These are phyloP conservation scores for Epizoanthus fatuus DNA, from an alignment of 92 coral and sea anemone species.

Conservation along the genomic window DNA sequence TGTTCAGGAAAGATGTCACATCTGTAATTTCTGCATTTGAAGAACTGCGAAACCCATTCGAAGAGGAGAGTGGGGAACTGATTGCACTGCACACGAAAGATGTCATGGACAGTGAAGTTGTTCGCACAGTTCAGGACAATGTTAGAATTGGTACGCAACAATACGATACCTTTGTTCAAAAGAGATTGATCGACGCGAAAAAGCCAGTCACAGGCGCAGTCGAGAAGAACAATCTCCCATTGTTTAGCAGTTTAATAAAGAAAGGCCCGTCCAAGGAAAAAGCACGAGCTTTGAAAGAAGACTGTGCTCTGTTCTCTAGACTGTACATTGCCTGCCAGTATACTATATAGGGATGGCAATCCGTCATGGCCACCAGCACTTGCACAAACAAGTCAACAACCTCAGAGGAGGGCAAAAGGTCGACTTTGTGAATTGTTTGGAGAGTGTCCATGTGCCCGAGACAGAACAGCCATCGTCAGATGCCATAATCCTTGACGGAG, in stretches of 20 bases:
- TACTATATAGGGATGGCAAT: too few relatives aligned
- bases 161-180: constrained; percentile 16
- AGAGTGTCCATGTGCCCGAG: background rate
- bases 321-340: constrained; percentile 69
- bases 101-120: constrained; percentile 38
- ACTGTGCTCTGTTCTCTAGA: constrained; percentile 67
- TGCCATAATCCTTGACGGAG: constrained; percentile 24
- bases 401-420: constrained; percentile 51
- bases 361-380: constrained; percentile 69
- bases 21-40: constrained; percentile 22
- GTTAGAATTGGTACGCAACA: background rate
- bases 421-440: constrained; percentile 30
- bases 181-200: constrained; percentile 22
- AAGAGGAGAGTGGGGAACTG: constrained; percentile 47
- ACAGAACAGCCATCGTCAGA: background rate
- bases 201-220: constrained; percentile 8
- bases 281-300: constrained; percentile 51
- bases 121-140: background rate
- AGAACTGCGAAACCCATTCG: constrained; percentile 47
- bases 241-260: constrained; percentile 14
- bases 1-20: constrained; percentile 36
- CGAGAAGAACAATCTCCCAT: constrained; percentile 43
- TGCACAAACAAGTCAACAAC: constrained; percentile 14
- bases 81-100: constrained; percentile 46
- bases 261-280: constrained; percentile 48